Conservation (phyloP, 2,888 invertebrate species). For the Hetaerina titia region DNA sequence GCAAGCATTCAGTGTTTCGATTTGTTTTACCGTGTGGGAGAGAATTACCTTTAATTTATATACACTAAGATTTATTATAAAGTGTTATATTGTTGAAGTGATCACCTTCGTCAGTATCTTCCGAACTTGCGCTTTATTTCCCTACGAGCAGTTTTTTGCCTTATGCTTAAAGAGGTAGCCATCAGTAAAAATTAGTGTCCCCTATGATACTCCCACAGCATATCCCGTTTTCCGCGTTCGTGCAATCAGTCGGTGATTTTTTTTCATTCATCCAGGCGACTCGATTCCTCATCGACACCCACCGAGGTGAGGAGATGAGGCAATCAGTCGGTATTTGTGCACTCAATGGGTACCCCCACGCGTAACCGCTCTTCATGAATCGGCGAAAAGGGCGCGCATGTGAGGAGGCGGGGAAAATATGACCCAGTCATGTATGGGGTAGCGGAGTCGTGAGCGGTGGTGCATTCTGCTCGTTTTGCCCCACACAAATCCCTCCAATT, state of each 20-base stretch:
- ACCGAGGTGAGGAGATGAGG: not conserved
- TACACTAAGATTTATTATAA: too few relatives aligned
- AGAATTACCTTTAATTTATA: too few relatives aligned
- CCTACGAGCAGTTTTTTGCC: too few relatives aligned
- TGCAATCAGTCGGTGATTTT: not conserved
- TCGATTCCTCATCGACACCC: not conserved
- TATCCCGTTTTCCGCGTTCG: not conserved
- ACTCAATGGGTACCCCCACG: constrained; percentile 21
- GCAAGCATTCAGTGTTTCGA: too few relatives aligned
- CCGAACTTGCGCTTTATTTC: too few relatives aligned
- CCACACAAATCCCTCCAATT: not conserved
- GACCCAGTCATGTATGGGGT: not conserved
- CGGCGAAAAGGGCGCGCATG: not conserved
- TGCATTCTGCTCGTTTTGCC: not conserved
- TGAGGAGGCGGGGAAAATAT: not conserved
- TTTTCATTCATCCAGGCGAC: not conserved
- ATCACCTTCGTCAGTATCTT: too few relatives aligned
- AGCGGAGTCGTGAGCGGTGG: not conserved
- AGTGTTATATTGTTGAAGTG: too few relatives aligned
- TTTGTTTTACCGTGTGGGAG: too few relatives aligned
- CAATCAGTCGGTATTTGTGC: not conserved
- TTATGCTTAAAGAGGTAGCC: too few relatives aligned
- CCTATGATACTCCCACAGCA: not conserved
- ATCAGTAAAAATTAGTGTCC: too few relatives aligned
- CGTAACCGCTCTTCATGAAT: not conserved